Base-by-base conservation (phyloP, 1,140 invertebrate species). In the Calephelis virginiensis region DNA sequence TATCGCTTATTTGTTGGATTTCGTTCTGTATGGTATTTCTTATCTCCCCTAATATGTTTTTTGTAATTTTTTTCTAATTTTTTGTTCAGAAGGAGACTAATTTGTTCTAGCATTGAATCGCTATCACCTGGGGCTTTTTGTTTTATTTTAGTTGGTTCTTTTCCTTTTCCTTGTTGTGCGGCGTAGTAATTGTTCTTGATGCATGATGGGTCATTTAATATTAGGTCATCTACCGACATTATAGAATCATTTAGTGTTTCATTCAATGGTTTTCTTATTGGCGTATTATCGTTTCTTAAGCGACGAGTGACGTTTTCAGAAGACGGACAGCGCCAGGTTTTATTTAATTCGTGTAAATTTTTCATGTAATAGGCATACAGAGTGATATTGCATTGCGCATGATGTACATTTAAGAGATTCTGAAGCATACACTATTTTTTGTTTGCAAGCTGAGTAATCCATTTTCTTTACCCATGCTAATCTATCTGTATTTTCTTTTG, bases 141-240 rank as follows among this genome's bases (percentile, higher is more conserved):
- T 9, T 40, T 40, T 40, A 5, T 40, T 6, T 40, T 40, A 40
- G 8, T 40, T 7, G 40, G 8, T 40, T 40, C 40, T 40, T 40
- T 17, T 17, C 3, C 17, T 17, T 17, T 17, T 17, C 17, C 17
- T 17, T 17, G 17, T 17, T n/a, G n/a, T n/a, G n/a, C n/a, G n/a
- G n/a, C n/a, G n/a, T n/a, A n/a, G n/a, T n/a, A n/a, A n/a, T n/a
- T n/a, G 38, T 7, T 40, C 38, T 40, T 40, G 38, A 40, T 40
- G 38, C 4, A 40, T 40, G 5, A 40, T 40, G 38, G n/a, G n/a
- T n/a, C n/a, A n/a, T n/a, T n/a, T n/a, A n/a, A n/a, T n/a, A n/a
- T n/a, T n/a, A n/a, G n/a, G n/a, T 65, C 50, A 7, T 65, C 64
- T 46, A 46, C 40, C 17, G 64, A 65, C 64, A 65, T 65, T 12